Evolutionary conservation across 1,140 invertebrate species (phyloP), one percentile per base, ranked within the genome.

Genomic region (fruit fly (Drosophila melanogaster)): DNA sequence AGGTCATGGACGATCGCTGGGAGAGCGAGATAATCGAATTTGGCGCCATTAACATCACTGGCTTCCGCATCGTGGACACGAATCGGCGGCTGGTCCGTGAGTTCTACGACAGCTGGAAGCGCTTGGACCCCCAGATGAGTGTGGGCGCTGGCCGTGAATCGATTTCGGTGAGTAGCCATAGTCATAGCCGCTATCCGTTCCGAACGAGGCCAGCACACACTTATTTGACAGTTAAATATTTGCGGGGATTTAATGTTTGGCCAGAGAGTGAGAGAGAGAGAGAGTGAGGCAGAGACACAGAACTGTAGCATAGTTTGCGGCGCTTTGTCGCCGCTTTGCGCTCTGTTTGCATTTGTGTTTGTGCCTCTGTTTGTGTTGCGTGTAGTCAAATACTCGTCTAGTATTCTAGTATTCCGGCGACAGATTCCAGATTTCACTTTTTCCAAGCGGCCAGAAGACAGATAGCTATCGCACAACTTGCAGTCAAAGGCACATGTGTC

Each of bases 1-100:
- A 97, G 97, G 96, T 98, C 92, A 98, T 98, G 97, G 97, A 98
- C 92, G 97, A 98, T 92, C 95, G 96, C 90, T 98, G 97, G 96
- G 97, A 98, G 89, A 96, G 95, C 73, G 95, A 97, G 92, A 95
- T 98, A 79, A 95, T 97, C 74, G 97, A 98, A 93, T 98, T 97
- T 90, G 97, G 98, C 19, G 98, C 97, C 62, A 96, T 99, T 90
- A 99, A 99, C 93, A 97, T 99, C 76, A 99, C 98, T 1, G 98
- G 98, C 30, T 99, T 99, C 93, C 95, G 97, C 66, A 96, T 99
- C 79, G 94, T 98, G n/a, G 96, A 98, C 92, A 94, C 94, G 51
- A 95, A 95, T 49, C 94, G 96, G 79, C 94, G 95, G 75, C 94
- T 95, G 73, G 96, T 98, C 43, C 95, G 95, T 86, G 95, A 97